Evolutionary conservation across 2,113 vertebrate genomes (phyloP).

Genomic region (Leptosomus discolor): DNA sequence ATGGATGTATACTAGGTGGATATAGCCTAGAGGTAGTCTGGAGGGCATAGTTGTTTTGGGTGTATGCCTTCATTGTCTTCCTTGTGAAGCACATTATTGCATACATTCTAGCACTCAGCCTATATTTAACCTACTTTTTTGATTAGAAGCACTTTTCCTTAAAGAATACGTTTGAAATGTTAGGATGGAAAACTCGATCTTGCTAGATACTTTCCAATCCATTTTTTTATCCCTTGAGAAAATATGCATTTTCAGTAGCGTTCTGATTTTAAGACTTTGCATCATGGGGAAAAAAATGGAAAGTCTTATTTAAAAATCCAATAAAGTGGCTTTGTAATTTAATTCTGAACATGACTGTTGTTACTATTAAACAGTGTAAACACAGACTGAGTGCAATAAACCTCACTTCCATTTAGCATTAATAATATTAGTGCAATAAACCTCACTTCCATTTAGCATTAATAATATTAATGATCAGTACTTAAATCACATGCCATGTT

Average conservation of each 20-base stretch:
- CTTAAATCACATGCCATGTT: background rate
- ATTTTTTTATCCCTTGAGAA: conserved; percentile 34
- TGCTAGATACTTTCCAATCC: background rate
- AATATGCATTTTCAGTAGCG: background rate
- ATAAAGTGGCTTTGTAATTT: background rate
- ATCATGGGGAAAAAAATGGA: background rate
- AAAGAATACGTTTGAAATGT: background rate
- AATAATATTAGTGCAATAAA: conserved; percentile 53
- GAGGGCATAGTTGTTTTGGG: background rate
- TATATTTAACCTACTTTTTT: background rate
- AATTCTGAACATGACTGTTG: conserved; percentile 13
- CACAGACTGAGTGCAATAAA: conserved; percentile 32
- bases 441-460: conserved; percentile 20
- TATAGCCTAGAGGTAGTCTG: background rate
- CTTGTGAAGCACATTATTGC: background rate
- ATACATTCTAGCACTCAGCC: background rate
- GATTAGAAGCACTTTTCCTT: background rate
- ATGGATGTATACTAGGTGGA: background rate
- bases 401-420: conserved; percentile 20
- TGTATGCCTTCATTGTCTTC: background rate
- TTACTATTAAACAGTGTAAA: conserved; percentile 21
- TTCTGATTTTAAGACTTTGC: background rate
- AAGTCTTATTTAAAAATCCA: background rate
- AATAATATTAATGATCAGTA: conserved; percentile 32
- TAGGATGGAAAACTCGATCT: background rate